Evolutionary conservation across 2,113 vertebrate genomes (phyloP), one percentile per base, ranked within the genome.

Genomic region (Heterochromis multidens): DNA sequence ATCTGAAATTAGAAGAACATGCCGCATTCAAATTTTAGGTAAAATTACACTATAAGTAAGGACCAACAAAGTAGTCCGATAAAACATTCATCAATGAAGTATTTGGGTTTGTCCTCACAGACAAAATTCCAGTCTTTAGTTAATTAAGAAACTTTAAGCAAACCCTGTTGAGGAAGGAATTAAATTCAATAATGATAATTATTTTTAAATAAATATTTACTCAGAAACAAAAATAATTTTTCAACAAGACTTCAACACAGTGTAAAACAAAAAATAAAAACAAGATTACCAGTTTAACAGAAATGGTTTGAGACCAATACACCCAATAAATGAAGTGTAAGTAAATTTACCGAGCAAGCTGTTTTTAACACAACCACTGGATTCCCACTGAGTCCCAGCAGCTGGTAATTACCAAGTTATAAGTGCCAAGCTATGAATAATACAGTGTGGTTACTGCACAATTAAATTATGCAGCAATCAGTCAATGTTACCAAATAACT

Each of bases 401-500:
- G 92, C 91, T 94, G 89, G 92, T 95, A 95, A 96, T 96, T 95
- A 96, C 94, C 88, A 93, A 85, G 94, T 92, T 95, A 94, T 94
- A 93, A 92, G 95, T 95, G 94, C 87, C 92, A 89, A 78, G 65
- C 77, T 91, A 96, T 96, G 94, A 96, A 96, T 96, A 92, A 96
- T 94, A 94, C 95, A 96, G 94, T 94, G 94, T 91, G 95, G 81
- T 88, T 92, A 61, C 90, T 85, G 91, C 92, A 94, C 92, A 94
- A 95, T 96, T 94, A 95, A 95, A 93, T 92, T 88, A 83, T 89
- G 94, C 95, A 94, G 92, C 95, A 94, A 95, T 95, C 94, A 95
- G 89, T 92, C 92, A 95, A 95, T 96, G 94, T 95, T 96, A 96
- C 92, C 94, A 96, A 95, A 96, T 96, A 96, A 94, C 90, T 92